Conservation (phyloP, 2,113 vertebrate species). For the Tupaia chinensis region DNA sequence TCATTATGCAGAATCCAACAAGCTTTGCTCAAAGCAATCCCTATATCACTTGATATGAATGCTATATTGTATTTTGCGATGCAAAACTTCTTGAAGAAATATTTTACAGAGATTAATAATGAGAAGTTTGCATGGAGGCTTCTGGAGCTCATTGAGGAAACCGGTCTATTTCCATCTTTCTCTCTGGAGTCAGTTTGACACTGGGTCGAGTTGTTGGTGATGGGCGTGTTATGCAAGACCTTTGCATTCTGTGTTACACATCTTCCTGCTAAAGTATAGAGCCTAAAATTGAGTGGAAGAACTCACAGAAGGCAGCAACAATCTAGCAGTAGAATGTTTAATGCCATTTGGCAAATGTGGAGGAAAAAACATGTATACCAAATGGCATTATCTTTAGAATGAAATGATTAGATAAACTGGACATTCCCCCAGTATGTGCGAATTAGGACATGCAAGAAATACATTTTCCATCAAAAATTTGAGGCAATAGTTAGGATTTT, state of each 20-base stretch:
- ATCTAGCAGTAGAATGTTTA: neutral
- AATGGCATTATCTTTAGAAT: constrained; percentile 28
- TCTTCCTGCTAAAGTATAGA: neutral
- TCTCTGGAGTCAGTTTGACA: constrained; percentile 35
- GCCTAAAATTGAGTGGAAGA: neutral
- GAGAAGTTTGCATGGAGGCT: neutral
- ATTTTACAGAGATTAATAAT: constrained; percentile 61
- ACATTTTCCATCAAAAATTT: neutral
- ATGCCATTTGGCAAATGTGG: neutral
- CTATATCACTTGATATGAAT: constrained; percentile 2
- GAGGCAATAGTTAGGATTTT: neutral
- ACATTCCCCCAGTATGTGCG: neutral
- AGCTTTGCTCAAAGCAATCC: constrained; percentile 66
- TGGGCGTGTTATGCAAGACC: neutral
- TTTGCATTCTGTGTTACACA: neutral
- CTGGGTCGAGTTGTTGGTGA: neutral
- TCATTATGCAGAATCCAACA: constrained; percentile 60
- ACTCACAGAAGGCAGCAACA: neutral
- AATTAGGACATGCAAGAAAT: neutral
- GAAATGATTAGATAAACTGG: neutral
- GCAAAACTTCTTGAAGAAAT: constrained; percentile 53
- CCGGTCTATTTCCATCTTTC: neutral
- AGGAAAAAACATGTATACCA: neutral
- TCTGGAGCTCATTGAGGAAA: neutral
- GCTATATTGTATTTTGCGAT: constrained; percentile 51